Conservation (phyloP, 2,797 vertebrate genomes). For the Oreochromis mossambicus region DNA sequence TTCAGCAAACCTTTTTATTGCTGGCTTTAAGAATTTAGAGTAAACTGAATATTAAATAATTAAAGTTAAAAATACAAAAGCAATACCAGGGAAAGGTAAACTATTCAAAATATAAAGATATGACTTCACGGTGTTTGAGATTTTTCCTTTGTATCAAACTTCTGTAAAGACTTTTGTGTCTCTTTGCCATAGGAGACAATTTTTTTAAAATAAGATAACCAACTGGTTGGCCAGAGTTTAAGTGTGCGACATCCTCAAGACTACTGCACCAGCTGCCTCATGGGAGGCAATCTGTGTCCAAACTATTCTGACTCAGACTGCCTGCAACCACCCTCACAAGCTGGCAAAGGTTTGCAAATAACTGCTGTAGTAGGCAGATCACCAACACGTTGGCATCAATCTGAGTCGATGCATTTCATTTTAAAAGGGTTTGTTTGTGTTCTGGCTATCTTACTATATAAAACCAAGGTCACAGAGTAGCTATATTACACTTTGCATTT, state of each 20-base stretch:
- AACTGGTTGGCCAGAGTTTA: not conserved
- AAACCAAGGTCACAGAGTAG: not conserved
- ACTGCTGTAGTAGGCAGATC: not conserved
- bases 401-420: not conserved
- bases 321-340: not conserved
- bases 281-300: not conserved
- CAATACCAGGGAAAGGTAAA: not conserved
- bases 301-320: not conserved
- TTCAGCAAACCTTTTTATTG: not conserved
- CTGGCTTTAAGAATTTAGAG: not conserved
- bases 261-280: not conserved
- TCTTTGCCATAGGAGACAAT: not conserved
- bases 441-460: not conserved
- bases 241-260: not conserved
- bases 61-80: not conserved
- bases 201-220: not conserved
- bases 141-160: not conserved
- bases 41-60: not conserved
- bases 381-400: not conserved
- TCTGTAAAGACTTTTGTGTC: not conserved
- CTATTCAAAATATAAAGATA: not conserved
- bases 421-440: not conserved
- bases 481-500: not conserved
- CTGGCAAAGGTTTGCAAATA: not conserved
- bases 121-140: not conserved